Evolutionary conservation across 1,140 invertebrate genomes (phyloP).

Genomic region (Drosophila watanabei): DNA sequence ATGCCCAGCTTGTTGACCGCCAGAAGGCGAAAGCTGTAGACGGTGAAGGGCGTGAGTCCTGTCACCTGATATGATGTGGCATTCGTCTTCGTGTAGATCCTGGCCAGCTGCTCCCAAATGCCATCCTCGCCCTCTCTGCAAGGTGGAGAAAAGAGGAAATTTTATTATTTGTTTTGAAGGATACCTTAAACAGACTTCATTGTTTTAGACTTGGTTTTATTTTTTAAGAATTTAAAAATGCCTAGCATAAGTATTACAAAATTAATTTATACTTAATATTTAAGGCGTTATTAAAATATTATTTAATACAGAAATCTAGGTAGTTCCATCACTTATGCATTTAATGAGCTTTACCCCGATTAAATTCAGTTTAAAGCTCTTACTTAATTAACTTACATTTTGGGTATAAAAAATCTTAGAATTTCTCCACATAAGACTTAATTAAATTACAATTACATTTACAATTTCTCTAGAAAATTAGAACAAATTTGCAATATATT

Average conservation of each 20-base stretch:
- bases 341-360: neutral
- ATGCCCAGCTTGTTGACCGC: slow-evolving; percentile 91
- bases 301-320: neutral
- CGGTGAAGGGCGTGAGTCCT: slow-evolving; percentile 90
- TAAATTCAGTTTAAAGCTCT: too few species aligned
- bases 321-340: too few species aligned
- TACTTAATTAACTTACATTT: too few species aligned
- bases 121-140: slow-evolving; percentile 89
- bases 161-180: neutral
- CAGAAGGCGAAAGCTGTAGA: slow-evolving; percentile 91
- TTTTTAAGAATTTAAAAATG: neutral
- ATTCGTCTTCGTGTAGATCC: slow-evolving; percentile 89
- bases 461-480: neutral
- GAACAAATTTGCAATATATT: neutral
- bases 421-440: neutral
- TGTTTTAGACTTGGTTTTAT: neutral
- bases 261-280: too few species aligned
- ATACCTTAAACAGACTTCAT: too few species aligned
- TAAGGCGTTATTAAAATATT: neutral
- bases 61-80: slow-evolving; percentile 89
- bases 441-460: neutral
- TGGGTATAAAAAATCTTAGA: too few species aligned
- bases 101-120: slow-evolving; percentile 88
- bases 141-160: slow-evolving; percentile 46
- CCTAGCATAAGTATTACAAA: neutral